Evolutionary conservation across 2,113 vertebrate species (phyloP).

Genomic region (Varanus komodoensis): DNA sequence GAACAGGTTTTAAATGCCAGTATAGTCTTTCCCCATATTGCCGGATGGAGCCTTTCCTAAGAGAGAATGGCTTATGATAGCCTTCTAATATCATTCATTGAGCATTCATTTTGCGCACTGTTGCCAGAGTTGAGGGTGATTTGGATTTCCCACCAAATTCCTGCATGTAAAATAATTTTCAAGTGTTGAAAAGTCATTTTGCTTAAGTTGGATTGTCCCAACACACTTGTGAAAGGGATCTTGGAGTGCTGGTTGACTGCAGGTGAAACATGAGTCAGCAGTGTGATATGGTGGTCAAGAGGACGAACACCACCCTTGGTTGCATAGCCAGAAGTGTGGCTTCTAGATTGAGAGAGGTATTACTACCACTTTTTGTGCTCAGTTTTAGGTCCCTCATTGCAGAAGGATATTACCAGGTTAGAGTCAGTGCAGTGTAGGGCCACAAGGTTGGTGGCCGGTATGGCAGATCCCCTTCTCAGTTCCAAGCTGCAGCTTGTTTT

Average conservation of each 20-base stretch:
- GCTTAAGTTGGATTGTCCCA: neutral
- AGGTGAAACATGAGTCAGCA: too few species aligned
- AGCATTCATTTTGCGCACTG: neutral
- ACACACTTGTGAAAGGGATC: neutral
- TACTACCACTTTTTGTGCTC: too few species aligned
- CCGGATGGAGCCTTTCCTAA: neutral
- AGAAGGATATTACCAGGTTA: too few species aligned
- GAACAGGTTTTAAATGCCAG: neutral
- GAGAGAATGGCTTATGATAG: neutral
- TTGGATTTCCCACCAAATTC: neutral
- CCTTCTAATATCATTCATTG: neutral
- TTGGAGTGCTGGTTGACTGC: too few species aligned
- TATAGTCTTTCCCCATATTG: neutral
- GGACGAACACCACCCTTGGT: too few species aligned
- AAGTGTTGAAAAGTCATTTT: neutral
- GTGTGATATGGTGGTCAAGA: too few species aligned
- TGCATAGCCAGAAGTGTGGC: too few species aligned
- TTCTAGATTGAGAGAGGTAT: too few species aligned
- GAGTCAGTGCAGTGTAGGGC: neutral
- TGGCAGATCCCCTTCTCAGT: neutral
- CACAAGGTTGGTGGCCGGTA: too few species aligned
- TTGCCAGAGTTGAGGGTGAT: neutral
- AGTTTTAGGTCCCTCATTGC: too few species aligned
- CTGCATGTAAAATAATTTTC: neutral
- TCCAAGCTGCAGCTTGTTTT: neutral